Conservation (phyloP, 2,888 invertebrate species). For the Cybosia mesomella region DNA sequence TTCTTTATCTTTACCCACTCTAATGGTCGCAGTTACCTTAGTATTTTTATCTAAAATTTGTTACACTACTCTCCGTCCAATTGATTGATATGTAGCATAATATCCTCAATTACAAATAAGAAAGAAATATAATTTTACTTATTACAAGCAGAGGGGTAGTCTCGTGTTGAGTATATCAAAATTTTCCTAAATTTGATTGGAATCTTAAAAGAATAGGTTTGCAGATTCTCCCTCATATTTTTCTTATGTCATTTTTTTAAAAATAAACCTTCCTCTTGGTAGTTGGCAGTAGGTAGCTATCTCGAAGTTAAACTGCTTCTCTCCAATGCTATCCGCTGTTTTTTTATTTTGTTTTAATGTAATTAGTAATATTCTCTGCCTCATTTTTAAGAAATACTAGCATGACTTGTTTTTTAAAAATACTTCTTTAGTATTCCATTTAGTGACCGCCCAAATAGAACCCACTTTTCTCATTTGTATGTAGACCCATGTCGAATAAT, state of each 20-base stretch:
- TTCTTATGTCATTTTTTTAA: too few relatives aligned
- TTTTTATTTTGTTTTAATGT: not conserved
- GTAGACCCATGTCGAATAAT: constrained; percentile 18
- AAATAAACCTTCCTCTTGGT: too few relatives aligned
- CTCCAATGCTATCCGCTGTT: not conserved
- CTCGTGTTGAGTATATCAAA: not conserved
- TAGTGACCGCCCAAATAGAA: not conserved
- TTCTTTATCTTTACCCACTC: constrained; percentile 49
- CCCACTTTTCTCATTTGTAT: not conserved
- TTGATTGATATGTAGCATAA: not conserved
- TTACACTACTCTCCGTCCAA: constrained; percentile 18
- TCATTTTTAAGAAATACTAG: not conserved
- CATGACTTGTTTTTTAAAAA: too few relatives aligned
- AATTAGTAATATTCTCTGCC: not conserved
- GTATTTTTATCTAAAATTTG: constrained; percentile 36
- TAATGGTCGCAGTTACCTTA: constrained; percentile 45
- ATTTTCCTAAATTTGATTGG: not conserved
- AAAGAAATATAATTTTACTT: not conserved
- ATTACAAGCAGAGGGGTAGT: not conserved
- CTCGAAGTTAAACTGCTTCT: too few relatives aligned
- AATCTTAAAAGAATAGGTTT: not conserved
- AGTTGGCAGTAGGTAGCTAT: too few relatives aligned
- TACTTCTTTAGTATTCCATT: not conserved
- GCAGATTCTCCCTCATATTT: too few relatives aligned
- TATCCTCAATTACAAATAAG: not conserved